These are phyloP conservation scores for Pollenia amentaria DNA, from an alignment of 2,888 invertebrate genomes.

Conservation along the genomic window DNA sequence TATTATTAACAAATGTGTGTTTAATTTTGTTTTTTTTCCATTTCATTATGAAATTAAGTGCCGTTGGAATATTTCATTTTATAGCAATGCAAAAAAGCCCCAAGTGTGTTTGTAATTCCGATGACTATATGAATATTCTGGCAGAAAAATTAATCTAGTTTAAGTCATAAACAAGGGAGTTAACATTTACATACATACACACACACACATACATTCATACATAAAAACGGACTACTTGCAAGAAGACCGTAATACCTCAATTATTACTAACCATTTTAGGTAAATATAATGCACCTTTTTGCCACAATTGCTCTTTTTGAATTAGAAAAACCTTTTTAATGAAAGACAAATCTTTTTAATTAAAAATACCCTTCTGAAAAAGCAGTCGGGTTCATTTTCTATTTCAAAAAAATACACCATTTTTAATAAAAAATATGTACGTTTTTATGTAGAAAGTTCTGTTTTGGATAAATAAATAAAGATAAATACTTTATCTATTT, in stretches of 20 bases:
- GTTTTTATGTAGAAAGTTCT: no score
- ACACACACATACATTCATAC: not conserved
- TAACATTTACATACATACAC: not conserved
- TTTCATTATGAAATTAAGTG: not conserved
- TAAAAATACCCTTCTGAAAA: no score
- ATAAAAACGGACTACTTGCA: not conserved
- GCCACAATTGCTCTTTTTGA: no score
- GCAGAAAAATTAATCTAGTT: conserved; percentile 42
- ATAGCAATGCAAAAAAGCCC: conserved; percentile 17
- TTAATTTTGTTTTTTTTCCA: not conserved
- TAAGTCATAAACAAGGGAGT: conserved; percentile 5
- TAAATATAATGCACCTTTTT: no score
- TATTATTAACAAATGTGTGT: not conserved
- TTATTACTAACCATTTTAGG: not conserved
- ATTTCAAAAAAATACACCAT: no score
- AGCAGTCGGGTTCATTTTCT: no score
- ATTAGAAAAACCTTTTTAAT: no score
- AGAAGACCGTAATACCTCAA: not conserved
- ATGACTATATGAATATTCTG: conserved; percentile 42
- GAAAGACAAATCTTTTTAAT: no score
- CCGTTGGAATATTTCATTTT: conserved; percentile 15
- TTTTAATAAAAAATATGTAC: no score
- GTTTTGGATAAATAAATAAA: no score
- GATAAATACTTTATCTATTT: no score
- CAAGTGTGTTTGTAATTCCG: not conserved